These are phyloP conservation scores for Chiloscyllium plagiosum DNA, from an alignment of 2,113 vertebrate genomes.

Conservation along the genomic window DNA sequence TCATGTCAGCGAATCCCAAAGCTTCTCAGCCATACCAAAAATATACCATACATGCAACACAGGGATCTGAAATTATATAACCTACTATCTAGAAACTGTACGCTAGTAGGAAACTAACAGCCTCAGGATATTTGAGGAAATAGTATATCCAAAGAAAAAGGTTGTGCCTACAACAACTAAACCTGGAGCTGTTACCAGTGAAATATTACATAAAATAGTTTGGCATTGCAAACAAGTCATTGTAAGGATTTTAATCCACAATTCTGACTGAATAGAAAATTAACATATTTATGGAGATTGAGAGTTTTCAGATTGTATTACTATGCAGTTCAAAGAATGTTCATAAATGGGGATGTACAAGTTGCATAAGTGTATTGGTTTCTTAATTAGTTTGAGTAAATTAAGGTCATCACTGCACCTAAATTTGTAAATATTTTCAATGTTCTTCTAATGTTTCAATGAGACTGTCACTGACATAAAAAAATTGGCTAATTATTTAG, in stretches of 20 bases:
- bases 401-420: not conserved
- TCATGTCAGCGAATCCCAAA: no score
- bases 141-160: not conserved
- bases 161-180: not conserved
- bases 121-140: not conserved
- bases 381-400: not conserved
- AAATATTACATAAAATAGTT: not conserved
- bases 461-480: not conserved
- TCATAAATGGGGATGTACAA: not conserved
- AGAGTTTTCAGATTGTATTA: not conserved
- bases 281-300: not conserved
- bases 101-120: not conserved
- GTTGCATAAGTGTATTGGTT: not conserved
- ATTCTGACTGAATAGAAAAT: not conserved
- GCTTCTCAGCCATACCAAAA: no score
- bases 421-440: not conserved
- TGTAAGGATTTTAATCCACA: not conserved
- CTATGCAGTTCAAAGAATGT: not conserved
- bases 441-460: not conserved
- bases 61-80: no score
- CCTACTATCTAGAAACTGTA: not conserved
- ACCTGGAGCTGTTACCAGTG: not conserved
- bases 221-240: not conserved
- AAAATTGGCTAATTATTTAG: not conserved
- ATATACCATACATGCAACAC: no score